Conservation (phyloP, 2,113 vertebrate genomes). For the Chinchilla lanigera region DNA sequence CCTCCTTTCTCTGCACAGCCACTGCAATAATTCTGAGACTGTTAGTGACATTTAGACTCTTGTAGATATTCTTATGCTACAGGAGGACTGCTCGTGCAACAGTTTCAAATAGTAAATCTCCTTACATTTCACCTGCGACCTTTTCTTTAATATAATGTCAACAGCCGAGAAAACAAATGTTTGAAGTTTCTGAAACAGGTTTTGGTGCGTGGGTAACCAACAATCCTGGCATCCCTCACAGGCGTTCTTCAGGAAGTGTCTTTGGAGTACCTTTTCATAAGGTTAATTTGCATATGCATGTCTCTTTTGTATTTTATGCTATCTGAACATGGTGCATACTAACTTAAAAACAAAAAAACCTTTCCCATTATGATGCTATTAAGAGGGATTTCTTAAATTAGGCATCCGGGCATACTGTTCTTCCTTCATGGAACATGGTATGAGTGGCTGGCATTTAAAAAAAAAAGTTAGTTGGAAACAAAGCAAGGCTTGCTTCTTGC, state of each 20-base stretch:
- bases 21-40: slow-evolving; percentile 66
- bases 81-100: slow-evolving; percentile 41
- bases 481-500: slow-evolving; percentile 10
- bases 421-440: background rate
- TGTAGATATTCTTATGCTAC: slow-evolving; percentile 46
- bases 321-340: slow-evolving; percentile 30
- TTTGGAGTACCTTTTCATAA: slow-evolving; percentile 24
- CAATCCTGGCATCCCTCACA: background rate
- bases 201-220: slow-evolving; percentile 45
- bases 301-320: slow-evolving; percentile 64
- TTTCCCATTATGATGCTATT: slow-evolving; percentile 44
- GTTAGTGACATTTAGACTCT: slow-evolving; percentile 77
- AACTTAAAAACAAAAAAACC: slow-evolving; percentile 20
- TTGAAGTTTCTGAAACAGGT: slow-evolving; percentile 52
- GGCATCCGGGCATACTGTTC: slow-evolving; percentile 34
- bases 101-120: slow-evolving; percentile 67
- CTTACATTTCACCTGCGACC: slow-evolving; percentile 75
- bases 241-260: slow-evolving; percentile 62
- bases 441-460: slow-evolving; percentile 18
- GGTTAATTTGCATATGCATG: slow-evolving; percentile 53
- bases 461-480: background rate
- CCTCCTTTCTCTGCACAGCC: slow-evolving; percentile 47
- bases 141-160: slow-evolving; percentile 73
- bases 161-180: slow-evolving; percentile 65
- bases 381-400: slow-evolving; percentile 69